A percentile compares a stretch with the other conserved stretches of the same genome.
These are phyloP conservation scores for Gallinago media DNA, from an alignment of 2,113 vertebrate species.

Conservation along the genomic window DNA sequence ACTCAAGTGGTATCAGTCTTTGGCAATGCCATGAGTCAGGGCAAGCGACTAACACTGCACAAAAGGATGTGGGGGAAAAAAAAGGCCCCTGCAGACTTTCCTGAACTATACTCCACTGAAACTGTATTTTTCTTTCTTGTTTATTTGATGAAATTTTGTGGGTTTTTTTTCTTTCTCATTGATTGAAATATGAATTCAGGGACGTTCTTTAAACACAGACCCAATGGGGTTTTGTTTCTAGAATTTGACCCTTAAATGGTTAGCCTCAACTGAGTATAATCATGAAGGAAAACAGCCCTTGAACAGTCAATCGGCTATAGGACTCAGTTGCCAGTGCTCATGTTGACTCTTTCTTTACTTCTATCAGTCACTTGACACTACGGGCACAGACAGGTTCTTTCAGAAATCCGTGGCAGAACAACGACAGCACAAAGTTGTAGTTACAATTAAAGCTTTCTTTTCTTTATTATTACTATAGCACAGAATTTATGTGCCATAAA, in stretches of 20 bases:
- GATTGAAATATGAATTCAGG: neutral
- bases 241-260: neutral
- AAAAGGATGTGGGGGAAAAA: fast-evolving
- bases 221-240: fast-evolving
- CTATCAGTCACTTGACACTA: neutral
- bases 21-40: neutral
- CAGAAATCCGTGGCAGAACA: neutral
- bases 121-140: neutral
- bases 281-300: neutral
- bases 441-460: neutral
- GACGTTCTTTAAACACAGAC: neutral
- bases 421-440: neutral
- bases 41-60: neutral
- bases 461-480: neutral
- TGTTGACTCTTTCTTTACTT: neutral
- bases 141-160: neutral
- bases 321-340: neutral
- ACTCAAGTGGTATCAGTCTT: neutral
- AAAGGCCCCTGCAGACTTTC: neutral
- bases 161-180: neutral
- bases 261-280: neutral
- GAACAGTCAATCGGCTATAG: fast-evolving
- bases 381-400: neutral
- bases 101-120: neutral
- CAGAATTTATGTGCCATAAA: neutral